A percentile compares a stretch with the other conserved stretches of the same genome.
phyloP scores from a whole-genome alignment of 2,797 vertebrate genomes.

The Falco rusticolus region DNA sequence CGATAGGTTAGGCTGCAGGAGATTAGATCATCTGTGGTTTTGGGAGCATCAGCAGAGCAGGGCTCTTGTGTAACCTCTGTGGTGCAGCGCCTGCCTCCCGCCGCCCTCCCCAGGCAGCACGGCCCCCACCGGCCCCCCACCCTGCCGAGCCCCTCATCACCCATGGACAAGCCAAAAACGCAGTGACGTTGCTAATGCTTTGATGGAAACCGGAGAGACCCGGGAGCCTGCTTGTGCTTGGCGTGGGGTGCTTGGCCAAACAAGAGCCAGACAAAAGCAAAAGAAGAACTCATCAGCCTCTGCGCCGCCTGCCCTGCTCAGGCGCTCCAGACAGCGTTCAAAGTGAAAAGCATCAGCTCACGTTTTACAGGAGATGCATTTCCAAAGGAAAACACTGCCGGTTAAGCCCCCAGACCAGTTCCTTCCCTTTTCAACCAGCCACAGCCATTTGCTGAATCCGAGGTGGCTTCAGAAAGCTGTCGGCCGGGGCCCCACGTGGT shows the following conservation, averaged over 20 bases:
- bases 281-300: not conserved
- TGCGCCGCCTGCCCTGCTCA: no score
- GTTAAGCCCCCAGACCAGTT: not conserved
- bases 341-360: not conserved
- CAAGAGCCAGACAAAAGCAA: not conserved
- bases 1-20: conserved; percentile 1
- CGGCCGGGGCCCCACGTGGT: accelerated
- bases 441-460: not conserved
- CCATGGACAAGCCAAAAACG: not conserved
- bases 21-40: not conserved
- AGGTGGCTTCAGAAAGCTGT: not conserved
- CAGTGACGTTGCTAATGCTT: accelerated
- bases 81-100: not conserved
- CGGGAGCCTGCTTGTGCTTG: accelerated
- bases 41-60: not conserved
- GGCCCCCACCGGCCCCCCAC: not conserved
- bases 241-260: not conserved
- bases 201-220: accelerated
- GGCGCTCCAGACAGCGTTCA: not conserved
- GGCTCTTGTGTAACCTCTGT: not conserved
- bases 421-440: not conserved
- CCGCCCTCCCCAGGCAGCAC: not conserved
- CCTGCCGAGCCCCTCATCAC: not conserved
- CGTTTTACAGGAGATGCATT: not conserved
- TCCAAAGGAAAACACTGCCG: not conserved